phyloP scores from a whole-genome alignment of 1,140 invertebrate genomes.

The Trigoniulus corallinus region DNA sequence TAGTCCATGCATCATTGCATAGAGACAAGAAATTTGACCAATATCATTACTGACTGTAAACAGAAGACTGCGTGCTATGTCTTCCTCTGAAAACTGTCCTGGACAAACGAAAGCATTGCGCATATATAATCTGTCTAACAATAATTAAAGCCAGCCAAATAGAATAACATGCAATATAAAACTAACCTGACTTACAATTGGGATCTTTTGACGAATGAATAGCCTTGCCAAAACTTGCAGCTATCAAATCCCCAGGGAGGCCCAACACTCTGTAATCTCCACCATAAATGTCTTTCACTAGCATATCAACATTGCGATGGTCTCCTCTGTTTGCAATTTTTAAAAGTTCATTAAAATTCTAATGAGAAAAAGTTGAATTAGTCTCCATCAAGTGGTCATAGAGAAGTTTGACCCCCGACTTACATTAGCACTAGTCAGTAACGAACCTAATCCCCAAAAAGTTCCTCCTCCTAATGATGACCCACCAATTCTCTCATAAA shows the following conservation, averaged over 20 bases:
- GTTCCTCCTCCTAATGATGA: slow-evolving; percentile 59
- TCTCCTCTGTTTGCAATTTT: slow-evolving; percentile 51
- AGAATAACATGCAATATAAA: no score
- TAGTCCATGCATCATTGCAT: slow-evolving; percentile 45
- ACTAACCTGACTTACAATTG: slow-evolving; percentile 14
- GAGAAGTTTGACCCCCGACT: no score
- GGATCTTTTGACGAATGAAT: slow-evolving; percentile 25
- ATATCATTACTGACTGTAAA: slow-evolving; percentile 61
- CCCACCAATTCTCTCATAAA: slow-evolving; percentile 51
- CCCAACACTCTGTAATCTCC: slow-evolving; percentile 39
- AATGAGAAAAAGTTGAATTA: slow-evolving; percentile 6
- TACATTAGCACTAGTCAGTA: slow-evolving; percentile 50
- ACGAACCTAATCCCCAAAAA: slow-evolving; percentile 56
- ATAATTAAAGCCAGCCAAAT: no score
- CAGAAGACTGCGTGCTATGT: slow-evolving; percentile 50
- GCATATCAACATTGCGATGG: slow-evolving; percentile 52
- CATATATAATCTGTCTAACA: no score
- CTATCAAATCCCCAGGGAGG: slow-evolving; percentile 49
- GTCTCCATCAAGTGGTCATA: no score
- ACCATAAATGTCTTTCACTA: slow-evolving; percentile 60
- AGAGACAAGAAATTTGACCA: slow-evolving; percentile 53
- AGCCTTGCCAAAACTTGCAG: slow-evolving; percentile 57
- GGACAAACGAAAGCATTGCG: slow-evolving; percentile 12
- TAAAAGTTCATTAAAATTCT: slow-evolving; percentile 55
- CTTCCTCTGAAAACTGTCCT: slow-evolving; percentile 33